These are phyloP conservation scores for Gambusia yucatana DNA, from an alignment of 2,797 vertebrate genomes.

Conservation along the genomic window DNA sequence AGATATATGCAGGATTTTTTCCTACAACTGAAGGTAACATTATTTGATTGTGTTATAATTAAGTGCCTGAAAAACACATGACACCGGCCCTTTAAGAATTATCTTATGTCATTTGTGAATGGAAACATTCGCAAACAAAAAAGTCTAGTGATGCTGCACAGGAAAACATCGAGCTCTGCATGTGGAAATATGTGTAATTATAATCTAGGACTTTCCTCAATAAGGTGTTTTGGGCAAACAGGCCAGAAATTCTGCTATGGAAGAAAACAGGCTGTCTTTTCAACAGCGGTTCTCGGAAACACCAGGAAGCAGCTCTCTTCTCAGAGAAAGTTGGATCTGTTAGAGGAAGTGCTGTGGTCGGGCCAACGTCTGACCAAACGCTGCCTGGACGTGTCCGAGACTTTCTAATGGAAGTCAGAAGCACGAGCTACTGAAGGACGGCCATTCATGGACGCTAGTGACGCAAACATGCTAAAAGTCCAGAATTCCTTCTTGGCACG, in stretches of 20 bases:
- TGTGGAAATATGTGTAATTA: neutral
- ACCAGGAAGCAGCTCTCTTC: constrained; percentile 31
- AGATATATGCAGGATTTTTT: too few relatives aligned
- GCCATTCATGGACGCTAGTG: constrained; percentile 38
- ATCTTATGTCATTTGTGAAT: neutral
- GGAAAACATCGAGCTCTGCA: neutral
- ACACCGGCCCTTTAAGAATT: neutral
- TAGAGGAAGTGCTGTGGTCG: constrained; percentile 46
- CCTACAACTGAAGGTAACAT: too few relatives aligned
- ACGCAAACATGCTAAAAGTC: neutral
- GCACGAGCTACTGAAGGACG: constrained; percentile 42
- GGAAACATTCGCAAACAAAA: neutral
- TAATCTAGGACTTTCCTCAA: neutral
- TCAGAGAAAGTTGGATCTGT: constrained; percentile 51
- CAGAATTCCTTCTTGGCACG: neutral
- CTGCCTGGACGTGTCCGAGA: constrained; percentile 13
- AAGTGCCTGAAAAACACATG: too few relatives aligned
- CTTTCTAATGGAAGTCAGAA: constrained; percentile 46
- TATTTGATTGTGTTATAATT: too few relatives aligned
- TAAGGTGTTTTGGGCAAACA: constrained; percentile 6
- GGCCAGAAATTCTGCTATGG: constrained; percentile 23
- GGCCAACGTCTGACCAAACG: constrained; percentile 39
- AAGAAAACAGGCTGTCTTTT: constrained; percentile 57
- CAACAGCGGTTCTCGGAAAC: constrained; percentile 27
- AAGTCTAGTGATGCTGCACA: neutral